phyloP scores from a whole-genome alignment of 2,888 invertebrate species.

The Drosophila acutilabella region DNA sequence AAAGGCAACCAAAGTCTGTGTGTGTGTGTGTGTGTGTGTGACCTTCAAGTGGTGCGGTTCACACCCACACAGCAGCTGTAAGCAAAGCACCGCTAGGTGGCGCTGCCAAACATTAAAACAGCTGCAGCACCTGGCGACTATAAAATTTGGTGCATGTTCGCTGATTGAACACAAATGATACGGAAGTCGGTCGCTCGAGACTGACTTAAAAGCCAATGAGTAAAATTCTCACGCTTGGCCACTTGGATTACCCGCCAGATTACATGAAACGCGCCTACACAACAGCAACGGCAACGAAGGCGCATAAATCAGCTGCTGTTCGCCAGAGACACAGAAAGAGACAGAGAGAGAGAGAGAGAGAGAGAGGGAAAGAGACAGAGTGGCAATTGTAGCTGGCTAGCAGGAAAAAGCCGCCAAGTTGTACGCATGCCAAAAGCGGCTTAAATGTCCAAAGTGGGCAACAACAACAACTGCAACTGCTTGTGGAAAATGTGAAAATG shows the following conservation, averaged over 20 bases:
- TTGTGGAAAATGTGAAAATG: conserved; percentile 79
- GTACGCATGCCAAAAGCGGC: conserved; percentile 82
- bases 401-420: conserved; percentile 68
- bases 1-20: not conserved
- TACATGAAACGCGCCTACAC: conserved; percentile 81
- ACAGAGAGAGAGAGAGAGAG: conserved; percentile 19
- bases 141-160: conserved; percentile 77
- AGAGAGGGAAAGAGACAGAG: conserved; percentile 31
- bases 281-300: conserved; percentile 42
- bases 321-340: conserved; percentile 31
- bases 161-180: conserved; percentile 79
- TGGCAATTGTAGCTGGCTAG: conserved; percentile 37
- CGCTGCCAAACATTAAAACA: conserved; percentile 55
- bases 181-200: conserved; percentile 68
- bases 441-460: conserved; percentile 81
- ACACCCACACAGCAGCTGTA: conserved; percentile 51
- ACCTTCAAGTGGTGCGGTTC: conserved; percentile 61
- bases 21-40: conserved; percentile 13
- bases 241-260: conserved; percentile 81
- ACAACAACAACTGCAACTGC: conserved; percentile 54
- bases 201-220: conserved; percentile 58
- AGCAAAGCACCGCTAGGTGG: conserved; percentile 58
- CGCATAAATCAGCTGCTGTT: conserved; percentile 76
- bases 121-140: conserved; percentile 75
- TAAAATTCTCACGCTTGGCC: conserved; percentile 81